Evolutionary conservation across 2,113 vertebrate genomes (phyloP).

Genomic region (Furnarius figulus): DNA sequence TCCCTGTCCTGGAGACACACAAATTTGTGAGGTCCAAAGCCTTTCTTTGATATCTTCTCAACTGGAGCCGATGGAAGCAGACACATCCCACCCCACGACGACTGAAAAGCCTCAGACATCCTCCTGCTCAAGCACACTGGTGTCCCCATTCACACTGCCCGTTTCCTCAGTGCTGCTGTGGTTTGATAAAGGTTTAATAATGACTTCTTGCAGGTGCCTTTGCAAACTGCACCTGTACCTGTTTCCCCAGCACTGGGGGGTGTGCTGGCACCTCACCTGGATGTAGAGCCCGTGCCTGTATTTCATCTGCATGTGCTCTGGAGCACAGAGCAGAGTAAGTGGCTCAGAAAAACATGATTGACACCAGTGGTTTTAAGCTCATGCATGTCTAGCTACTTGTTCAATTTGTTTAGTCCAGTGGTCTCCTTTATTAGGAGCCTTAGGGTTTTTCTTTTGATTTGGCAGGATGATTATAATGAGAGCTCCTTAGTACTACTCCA

Average conservation of each 20-base stretch:
- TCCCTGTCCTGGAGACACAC: background rate
- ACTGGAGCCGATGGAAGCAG: background rate
- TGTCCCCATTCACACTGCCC: accelerated
- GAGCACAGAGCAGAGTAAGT: background rate
- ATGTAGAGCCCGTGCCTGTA: accelerated
- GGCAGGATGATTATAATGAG: constrained; percentile 68
- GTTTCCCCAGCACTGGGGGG: background rate
- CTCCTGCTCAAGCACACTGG: background rate
- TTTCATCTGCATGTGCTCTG: background rate
- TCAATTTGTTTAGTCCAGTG: constrained; percentile 70
- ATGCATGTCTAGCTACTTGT: constrained; percentile 47
- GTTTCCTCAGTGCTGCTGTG: background rate
- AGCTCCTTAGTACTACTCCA: constrained; percentile 60
- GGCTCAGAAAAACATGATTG: constrained; percentile 30
- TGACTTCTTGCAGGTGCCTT: background rate
- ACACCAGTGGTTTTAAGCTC: constrained; percentile 30
- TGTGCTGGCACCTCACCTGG: background rate
- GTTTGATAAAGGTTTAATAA: background rate
- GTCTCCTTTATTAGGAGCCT: constrained; percentile 66
- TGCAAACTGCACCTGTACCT: background rate
- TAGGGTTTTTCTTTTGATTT: constrained; percentile 71
- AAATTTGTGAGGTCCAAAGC: background rate
- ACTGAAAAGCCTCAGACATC: background rate
- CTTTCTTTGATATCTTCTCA: background rate
- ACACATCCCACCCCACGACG: background rate